A percentile compares a stretch with the other conserved stretches of the same genome.
Evolutionary conservation across 2,113 vertebrate species (phyloP).

Genomic region (Indicator indicator): DNA sequence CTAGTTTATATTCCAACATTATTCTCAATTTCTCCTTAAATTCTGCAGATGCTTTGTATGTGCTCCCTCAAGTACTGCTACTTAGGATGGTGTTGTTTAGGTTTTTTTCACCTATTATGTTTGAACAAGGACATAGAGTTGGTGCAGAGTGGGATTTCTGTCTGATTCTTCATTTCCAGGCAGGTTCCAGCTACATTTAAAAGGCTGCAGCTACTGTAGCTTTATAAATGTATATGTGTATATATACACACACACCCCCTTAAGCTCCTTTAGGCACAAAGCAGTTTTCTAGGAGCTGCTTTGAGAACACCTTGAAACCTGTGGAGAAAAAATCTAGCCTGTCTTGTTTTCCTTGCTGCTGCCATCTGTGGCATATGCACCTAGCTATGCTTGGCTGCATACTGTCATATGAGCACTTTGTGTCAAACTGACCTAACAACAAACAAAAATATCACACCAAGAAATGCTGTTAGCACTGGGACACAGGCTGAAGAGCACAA

Average conservation of each 20-base stretch:
- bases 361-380: constrained; percentile 11
- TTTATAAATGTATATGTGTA: background rate
- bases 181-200: background rate
- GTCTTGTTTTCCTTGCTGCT: constrained; percentile 21
- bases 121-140: background rate
- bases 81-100: background rate
- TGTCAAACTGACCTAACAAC: constrained; percentile 54
- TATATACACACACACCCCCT: background rate
- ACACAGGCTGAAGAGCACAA: background rate
- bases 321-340: constrained; percentile 7
- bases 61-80: background rate
- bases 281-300: background rate
- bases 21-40: background rate
- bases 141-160: background rate
- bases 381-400: constrained; percentile 36
- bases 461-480: constrained; percentile 10
- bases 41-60: background rate
- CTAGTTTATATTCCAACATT: background rate
- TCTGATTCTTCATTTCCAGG: background rate
- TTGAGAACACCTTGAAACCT: constrained; percentile 26
- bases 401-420: background rate
- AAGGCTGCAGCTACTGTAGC: background rate
- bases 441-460: constrained; percentile 26
- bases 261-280: background rate
- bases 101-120: background rate